These are phyloP conservation scores for Zoanthus sociatus DNA, from an alignment of 92 coral and sea anemone species.

Conservation along the genomic window DNA sequence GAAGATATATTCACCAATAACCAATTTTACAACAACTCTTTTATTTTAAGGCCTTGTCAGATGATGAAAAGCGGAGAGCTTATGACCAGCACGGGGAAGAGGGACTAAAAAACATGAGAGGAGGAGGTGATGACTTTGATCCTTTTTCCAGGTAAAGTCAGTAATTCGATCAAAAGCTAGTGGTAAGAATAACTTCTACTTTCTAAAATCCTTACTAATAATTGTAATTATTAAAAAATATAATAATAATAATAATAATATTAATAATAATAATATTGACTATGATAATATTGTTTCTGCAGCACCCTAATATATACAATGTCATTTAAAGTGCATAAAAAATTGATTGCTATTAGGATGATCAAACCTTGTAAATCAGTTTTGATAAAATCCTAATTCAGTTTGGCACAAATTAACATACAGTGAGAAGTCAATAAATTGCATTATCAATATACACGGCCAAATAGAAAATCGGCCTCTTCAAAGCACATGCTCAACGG, in stretches of 20 bases:
- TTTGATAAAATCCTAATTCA: too few species aligned
- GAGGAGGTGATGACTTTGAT: conserved; percentile 83
- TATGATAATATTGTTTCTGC: too few species aligned
- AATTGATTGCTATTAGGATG: too few species aligned
- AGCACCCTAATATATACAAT: neutral
- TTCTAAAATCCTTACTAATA: neutral
- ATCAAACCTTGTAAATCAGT: too few species aligned
- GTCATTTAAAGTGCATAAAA: neutral
- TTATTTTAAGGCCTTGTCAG: conserved; percentile 73
- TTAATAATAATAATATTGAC: too few species aligned
- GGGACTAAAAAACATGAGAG: conserved; percentile 87
- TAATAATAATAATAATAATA: too few species aligned
- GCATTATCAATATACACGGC: too few species aligned
- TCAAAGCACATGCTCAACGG: too few species aligned
- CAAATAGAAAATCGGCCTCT: too few species aligned
- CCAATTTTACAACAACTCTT: neutral
- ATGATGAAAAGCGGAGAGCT: conserved; percentile 85
- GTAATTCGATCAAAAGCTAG: neutral
- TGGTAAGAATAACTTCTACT: neutral
- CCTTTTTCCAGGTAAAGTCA: conserved; percentile 92
- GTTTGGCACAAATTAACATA: too few species aligned
- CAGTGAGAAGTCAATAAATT: too few species aligned
- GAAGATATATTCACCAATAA: neutral
- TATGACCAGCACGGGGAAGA: conserved; percentile 97
- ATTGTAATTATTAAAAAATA: too few species aligned